Evolutionary conservation across 2,888 invertebrate genomes (phyloP).

Genomic region (Drosophila cognata): DNA sequence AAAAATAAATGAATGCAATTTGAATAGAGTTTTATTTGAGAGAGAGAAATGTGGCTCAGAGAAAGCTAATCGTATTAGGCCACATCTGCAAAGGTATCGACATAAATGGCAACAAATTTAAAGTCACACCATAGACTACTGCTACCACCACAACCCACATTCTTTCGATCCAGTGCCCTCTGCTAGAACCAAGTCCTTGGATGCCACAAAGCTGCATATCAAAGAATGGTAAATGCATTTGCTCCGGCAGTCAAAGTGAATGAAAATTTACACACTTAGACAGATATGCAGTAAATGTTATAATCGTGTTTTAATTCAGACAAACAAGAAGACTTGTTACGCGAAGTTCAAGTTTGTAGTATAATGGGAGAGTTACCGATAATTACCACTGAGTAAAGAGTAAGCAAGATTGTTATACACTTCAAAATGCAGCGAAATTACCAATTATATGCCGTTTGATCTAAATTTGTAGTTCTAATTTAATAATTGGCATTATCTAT

Average conservation of each 20-base stretch:
- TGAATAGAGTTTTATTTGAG: constrained; percentile 18
- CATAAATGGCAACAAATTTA: constrained; percentile 41
- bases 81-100: constrained; percentile 33
- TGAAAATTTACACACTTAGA: constrained; percentile 49
- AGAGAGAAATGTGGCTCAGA: constrained; percentile 23
- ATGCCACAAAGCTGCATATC: constrained; percentile 50
- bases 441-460: constrained; percentile 10
- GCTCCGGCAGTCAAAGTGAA: constrained; percentile 52
- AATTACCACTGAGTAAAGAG: constrained; percentile 1
- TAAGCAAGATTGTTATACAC: neutral
- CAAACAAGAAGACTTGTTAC: constrained; percentile 1
- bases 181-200: constrained; percentile 4
- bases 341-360: neutral
- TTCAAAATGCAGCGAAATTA: neutral
- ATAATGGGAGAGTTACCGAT: neutral
- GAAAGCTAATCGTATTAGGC: constrained; percentile 52
- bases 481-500: constrained; percentile 70
- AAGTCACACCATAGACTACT: constrained; percentile 50
- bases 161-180: neutral
- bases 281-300: constrained; percentile 18
- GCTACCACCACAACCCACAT: constrained; percentile 11
- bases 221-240: constrained; percentile 52
- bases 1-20: constrained; percentile 10
- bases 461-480: constrained; percentile 63
- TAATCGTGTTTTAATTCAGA: constrained; percentile 16